A percentile compares a stretch with the other conserved stretches of the same genome.
These are phyloP conservation scores for Clinocottus analis DNA, from an alignment of 2,113 vertebrate genomes.

Conservation along the genomic window DNA sequence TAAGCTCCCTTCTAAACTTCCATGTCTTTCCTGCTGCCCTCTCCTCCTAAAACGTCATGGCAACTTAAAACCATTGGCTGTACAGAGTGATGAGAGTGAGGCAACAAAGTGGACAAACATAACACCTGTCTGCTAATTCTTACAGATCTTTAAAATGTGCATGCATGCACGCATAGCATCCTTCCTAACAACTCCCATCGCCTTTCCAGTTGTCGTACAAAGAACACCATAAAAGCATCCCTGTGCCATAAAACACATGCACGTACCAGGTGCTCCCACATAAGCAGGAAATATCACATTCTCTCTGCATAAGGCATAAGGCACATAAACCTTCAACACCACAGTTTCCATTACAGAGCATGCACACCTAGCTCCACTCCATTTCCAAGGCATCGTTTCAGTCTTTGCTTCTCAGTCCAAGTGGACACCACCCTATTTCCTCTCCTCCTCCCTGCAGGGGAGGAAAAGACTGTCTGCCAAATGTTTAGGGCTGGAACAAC, in stretches of 20 bases:
- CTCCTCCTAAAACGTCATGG: constrained; percentile 4
- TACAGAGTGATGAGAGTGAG: neutral
- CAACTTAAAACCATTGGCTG: neutral
- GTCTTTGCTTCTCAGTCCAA: constrained; percentile 29
- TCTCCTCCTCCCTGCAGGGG: constrained; percentile 24
- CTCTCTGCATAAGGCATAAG: neutral
- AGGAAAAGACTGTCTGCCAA: constrained; percentile 64
- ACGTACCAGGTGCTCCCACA: neutral
- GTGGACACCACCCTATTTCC: constrained; percentile 63
- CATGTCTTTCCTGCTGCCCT: constrained; percentile 23
- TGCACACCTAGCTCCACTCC: constrained; percentile 29
- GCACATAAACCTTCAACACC: neutral
- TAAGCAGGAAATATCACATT: neutral
- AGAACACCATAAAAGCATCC: neutral
- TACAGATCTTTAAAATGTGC: neutral
- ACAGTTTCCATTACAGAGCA: neutral
- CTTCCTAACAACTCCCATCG: neutral
- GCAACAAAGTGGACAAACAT: neutral
- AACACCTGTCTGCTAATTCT: neutral
- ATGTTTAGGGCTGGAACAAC: constrained; percentile 57
- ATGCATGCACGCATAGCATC: neutral
- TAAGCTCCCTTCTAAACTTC: constrained; percentile 52
- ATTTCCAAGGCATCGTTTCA: constrained; percentile 43
- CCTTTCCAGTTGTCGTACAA: neutral
- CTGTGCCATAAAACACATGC: neutral